A percentile compares a stretch with the other conserved stretches of the same genome.
These are phyloP conservation scores for Zoroaster sp. DNA, from an alignment of 53 echinoderm and acorn worm genomes.

Conservation along the genomic window DNA sequence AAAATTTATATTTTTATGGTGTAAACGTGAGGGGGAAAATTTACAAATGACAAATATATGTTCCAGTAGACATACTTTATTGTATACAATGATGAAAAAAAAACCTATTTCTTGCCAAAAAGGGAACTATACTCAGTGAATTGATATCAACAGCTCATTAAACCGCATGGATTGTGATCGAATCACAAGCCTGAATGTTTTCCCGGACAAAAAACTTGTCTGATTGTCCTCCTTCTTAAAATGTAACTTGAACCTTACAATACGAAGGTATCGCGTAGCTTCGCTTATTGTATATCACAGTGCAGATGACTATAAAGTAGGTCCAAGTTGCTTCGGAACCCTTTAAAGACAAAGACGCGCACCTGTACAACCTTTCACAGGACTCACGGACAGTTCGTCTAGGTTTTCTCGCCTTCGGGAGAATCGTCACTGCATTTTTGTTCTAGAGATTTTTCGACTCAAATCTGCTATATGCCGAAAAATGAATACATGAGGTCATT, in stretches of 20 bases:
- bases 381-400: background rate
- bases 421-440: background rate
- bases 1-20: too few relatives aligned
- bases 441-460: background rate
- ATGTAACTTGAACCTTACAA: background rate
- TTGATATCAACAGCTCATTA: background rate
- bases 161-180: background rate
- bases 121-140: too few relatives aligned
- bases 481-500: background rate
- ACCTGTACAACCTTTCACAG: slow-evolving; percentile 20
- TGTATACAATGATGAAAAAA: too few relatives aligned
- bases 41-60: too few relatives aligned
- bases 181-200: background rate
- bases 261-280: background rate
- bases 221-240: background rate
- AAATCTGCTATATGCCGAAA: background rate
- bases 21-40: too few relatives aligned
- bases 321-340: background rate
- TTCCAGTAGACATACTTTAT: too few relatives aligned
- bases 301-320: background rate
- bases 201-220: background rate
- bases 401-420: background rate
- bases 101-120: too few relatives aligned
- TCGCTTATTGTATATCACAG: background rate
- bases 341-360: background rate